Evolutionary conservation across 2,113 vertebrate genomes (phyloP).

Genomic region (Takifugu bimaculatus): DNA sequence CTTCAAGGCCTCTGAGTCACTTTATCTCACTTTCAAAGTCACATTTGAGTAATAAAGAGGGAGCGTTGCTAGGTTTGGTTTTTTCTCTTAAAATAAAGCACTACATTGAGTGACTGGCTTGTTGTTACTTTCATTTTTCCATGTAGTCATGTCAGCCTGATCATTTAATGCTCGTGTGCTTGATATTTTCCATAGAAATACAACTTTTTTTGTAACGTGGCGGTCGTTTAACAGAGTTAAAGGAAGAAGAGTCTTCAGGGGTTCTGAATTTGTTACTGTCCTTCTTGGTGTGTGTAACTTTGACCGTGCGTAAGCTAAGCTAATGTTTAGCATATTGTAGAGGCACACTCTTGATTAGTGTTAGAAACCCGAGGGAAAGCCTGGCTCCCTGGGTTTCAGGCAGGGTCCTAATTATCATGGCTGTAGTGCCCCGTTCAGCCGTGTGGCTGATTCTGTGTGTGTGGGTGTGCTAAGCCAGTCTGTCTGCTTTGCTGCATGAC

Average conservation of each 20-base stretch:
- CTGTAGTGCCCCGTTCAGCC: conserved; percentile 14
- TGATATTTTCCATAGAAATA: too few species aligned
- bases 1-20: conserved; percentile 31
- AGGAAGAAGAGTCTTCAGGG: background rate
- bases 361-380: conserved; percentile 23
- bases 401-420: conserved; percentile 35
- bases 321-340: conserved; percentile 29
- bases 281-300: conserved; percentile 25
- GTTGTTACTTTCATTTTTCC: background rate
- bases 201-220: too few species aligned
- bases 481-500: conserved; percentile 42
- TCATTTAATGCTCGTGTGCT: background rate
- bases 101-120: background rate
- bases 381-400: conserved; percentile 15
- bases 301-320: background rate
- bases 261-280: too few species aligned
- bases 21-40: conserved; percentile 4
- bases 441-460: conserved; percentile 13
- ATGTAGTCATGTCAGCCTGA: background rate
- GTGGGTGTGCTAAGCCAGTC: conserved; percentile 44
- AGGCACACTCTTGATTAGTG: conserved; percentile 37
- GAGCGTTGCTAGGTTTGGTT: too few species aligned
- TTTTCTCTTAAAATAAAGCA: conserved; percentile 1
- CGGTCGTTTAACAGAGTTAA: background rate
- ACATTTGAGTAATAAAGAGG: background rate